Evolutionary conservation across 2,797 vertebrate genomes (phyloP), one percentile per base, ranked within the genome.

Genomic region (Aphelocoma californica): DNA sequence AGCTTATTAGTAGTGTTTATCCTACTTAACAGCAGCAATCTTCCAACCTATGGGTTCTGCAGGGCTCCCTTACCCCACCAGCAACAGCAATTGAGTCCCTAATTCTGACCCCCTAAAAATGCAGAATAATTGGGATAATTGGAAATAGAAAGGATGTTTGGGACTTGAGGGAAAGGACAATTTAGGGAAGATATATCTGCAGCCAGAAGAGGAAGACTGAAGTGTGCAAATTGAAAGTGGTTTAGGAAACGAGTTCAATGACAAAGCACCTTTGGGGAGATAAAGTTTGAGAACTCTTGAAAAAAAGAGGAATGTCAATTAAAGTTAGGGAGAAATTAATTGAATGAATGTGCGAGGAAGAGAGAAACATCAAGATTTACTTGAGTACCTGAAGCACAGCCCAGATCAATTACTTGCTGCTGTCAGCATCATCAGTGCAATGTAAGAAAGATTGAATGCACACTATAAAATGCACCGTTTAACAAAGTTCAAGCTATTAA

Each of bases 401-500:
- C 87, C 91, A 95, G 86, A 97, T 93, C 70, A 86, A 94, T 96
- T 96, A 90, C 79, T 96, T 93, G 95, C 93, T 90, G 72, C 71
- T 88, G 91, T 94, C 96, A 94, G 92, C 78, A 83, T 90, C 89
- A 78, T 32, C 88, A 60, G 16, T 57, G 65, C 15, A 29, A 79
- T 79, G 91, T 95, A 93, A 81, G 83, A 95, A 91, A 96, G 73
- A 96, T 90, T 96, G 86, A 96, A 94, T 94, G 90, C 14, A 24
- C 5, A 11, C 86, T 71, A 57, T 85, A 96, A 94, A 96, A 71
- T 75, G 64, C 65, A 73, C 86, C 0, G 7, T 94, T 96, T 97
- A 96, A 95, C 95, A 88, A 93, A 88, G 60, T 93, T 94, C 92
- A 95, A 88, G 74, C 58, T 87, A 95, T 96, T 96, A 96, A 94